These are phyloP conservation scores for Hemaris fuciformis DNA, from an alignment of 2,888 invertebrate genomes.

Conservation along the genomic window DNA sequence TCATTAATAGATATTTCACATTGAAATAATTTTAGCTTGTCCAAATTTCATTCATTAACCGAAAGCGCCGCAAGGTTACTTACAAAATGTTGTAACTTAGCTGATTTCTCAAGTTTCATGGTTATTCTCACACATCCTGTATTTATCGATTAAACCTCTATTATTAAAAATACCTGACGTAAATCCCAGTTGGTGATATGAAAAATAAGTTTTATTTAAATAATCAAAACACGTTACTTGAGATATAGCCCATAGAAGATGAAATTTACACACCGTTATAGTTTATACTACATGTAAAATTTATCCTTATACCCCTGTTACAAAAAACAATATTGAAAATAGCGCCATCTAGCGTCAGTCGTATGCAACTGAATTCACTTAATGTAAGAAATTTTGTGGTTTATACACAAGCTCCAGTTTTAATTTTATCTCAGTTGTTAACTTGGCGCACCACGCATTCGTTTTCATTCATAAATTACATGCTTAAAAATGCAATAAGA, in stretches of 20 bases:
- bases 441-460: background rate
- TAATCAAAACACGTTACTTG: too few relatives aligned
- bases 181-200: too few relatives aligned
- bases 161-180: background rate
- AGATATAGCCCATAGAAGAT: too few relatives aligned
- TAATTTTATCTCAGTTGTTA: background rate
- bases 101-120: conserved; percentile 33
- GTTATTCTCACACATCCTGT: conserved; percentile 39
- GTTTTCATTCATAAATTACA: background rate
- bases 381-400: background rate
- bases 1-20: background rate
- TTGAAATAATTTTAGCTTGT: background rate
- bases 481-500: background rate
- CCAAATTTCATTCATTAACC: conserved; percentile 5
- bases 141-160: conserved; percentile 26
- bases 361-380: background rate
- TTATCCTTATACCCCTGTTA: too few relatives aligned
- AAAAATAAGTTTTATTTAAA: too few relatives aligned
- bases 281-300: too few relatives aligned
- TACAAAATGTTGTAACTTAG: conserved; percentile 30
- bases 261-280: too few relatives aligned
- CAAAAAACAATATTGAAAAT: background rate
- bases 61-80: conserved; percentile 25
- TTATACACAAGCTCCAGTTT: background rate
- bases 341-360: background rate